These are phyloP conservation scores for Porphyrio hochstetteri DNA, from an alignment of 2,113 vertebrate species.

Conservation along the genomic window DNA sequence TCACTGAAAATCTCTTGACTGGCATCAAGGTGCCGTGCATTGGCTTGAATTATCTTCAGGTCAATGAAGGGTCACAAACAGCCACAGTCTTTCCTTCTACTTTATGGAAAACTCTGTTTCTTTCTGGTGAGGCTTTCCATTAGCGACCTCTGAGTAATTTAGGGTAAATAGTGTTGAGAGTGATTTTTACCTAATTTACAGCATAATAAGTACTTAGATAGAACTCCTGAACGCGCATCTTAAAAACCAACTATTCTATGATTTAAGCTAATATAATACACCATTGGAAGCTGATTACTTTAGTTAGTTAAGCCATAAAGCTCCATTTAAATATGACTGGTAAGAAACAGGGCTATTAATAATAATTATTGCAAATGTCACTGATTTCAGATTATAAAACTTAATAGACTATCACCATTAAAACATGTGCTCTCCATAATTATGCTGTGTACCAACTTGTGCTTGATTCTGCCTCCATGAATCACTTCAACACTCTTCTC, in stretches of 20 bases:
- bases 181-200: constrained; percentile 6
- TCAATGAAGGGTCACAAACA: not conserved
- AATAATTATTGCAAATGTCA: constrained; percentile 70
- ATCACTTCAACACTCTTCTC: not conserved
- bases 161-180: not conserved
- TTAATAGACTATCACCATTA: constrained; percentile 60
- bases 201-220: not conserved
- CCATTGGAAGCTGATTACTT: constrained; percentile 41
- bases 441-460: constrained; percentile 47
- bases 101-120: not conserved
- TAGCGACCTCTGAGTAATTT: not conserved
- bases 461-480: not conserved
- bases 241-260: not conserved
- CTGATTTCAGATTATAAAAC: constrained; percentile 66
- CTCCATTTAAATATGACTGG: constrained; percentile 47
- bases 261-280: constrained; percentile 33
- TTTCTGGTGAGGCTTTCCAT: not conserved
- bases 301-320: constrained; percentile 52
- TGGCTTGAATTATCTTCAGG: not conserved
- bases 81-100: not conserved
- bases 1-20: not conserved
- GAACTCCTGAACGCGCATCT: not conserved
- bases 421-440: constrained; percentile 60
- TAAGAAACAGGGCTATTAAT: constrained; percentile 60
- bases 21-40: not conserved